Conservation (phyloP, 2,888 invertebrate species). For the Drosophila nigricruria region DNA sequence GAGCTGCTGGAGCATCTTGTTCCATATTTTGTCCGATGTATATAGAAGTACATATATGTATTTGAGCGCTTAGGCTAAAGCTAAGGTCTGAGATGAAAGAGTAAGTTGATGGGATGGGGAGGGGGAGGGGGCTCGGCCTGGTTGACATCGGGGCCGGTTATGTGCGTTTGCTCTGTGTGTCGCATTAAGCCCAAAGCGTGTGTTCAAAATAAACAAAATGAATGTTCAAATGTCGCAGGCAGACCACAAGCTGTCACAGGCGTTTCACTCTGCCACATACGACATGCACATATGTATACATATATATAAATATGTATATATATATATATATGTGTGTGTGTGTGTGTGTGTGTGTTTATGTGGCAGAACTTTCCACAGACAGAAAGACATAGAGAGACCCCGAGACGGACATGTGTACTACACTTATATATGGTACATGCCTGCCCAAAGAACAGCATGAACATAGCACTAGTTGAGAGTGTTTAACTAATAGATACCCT, state of each 20-base stretch:
- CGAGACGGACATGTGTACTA: slow-evolving; percentile 26
- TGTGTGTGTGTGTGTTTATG: slow-evolving; percentile 5
- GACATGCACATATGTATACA: slow-evolving; percentile 3
- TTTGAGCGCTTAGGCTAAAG: slow-evolving; percentile 1
- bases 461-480: background rate
- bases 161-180: slow-evolving; percentile 50
- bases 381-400: slow-evolving; percentile 29
- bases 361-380: slow-evolving; percentile 42
- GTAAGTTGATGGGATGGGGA: background rate
- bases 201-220: slow-evolving; percentile 76
- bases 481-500: background rate
- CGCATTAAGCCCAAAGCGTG: slow-evolving; percentile 67
- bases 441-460: slow-evolving; percentile 44
- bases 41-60: background rate
- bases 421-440: slow-evolving; percentile 40
- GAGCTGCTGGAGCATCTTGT: background rate
- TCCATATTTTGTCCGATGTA: background rate
- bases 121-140: background rate
- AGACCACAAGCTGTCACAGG: slow-evolving; percentile 83
- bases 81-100: background rate
- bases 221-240: slow-evolving; percentile 81
- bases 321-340: background rate
- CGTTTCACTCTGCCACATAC: slow-evolving; percentile 55
- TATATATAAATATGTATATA: background rate
- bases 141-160: slow-evolving; percentile 10